These are phyloP conservation scores for Zaprionus tsacasi DNA, from an alignment of 1,140 invertebrate genomes.

Conservation along the genomic window DNA sequence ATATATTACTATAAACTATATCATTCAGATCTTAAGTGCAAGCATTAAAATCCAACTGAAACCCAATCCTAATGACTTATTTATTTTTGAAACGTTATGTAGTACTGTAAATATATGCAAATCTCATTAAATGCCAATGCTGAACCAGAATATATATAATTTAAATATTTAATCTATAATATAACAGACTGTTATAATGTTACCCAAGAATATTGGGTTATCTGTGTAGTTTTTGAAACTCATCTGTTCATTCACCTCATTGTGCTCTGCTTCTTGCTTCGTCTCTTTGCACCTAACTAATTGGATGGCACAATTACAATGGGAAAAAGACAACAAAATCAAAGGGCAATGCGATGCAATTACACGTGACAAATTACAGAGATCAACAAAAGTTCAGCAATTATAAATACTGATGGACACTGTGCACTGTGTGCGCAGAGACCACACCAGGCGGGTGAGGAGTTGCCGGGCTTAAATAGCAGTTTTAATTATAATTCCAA, in stretches of 20 bases:
- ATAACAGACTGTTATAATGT: too few species aligned
- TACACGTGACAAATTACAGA: slow-evolving; percentile 73
- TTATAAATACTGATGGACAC: slow-evolving; percentile 39
- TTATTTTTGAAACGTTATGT: too few species aligned
- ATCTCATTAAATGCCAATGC: too few species aligned
- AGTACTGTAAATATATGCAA: too few species aligned
- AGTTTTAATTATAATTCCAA: slow-evolving; percentile 71
- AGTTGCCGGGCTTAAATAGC: slow-evolving; percentile 9
- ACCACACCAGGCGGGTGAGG: too few species aligned
- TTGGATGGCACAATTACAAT: slow-evolving; percentile 46
- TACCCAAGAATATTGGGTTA: too few species aligned
- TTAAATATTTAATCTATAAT: background rate
- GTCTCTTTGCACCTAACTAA: background rate
- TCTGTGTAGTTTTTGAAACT: too few species aligned
- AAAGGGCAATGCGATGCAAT: slow-evolving; percentile 60
- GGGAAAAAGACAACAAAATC: slow-evolving; percentile 69
- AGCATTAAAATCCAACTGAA: too few species aligned
- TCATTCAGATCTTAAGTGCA: too few species aligned
- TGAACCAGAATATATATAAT: background rate
- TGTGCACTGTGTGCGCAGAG: background rate
- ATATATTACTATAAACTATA: too few species aligned
- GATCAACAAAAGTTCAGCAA: slow-evolving; percentile 46
- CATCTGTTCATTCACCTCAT: slow-evolving; percentile 14
- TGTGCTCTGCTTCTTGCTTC: slow-evolving; percentile 30
- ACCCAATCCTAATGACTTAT: too few species aligned